Evolutionary conservation across 2,113 vertebrate species (phyloP), one percentile per base, ranked within the genome.

Genomic region (Embiotoca jacksoni): DNA sequence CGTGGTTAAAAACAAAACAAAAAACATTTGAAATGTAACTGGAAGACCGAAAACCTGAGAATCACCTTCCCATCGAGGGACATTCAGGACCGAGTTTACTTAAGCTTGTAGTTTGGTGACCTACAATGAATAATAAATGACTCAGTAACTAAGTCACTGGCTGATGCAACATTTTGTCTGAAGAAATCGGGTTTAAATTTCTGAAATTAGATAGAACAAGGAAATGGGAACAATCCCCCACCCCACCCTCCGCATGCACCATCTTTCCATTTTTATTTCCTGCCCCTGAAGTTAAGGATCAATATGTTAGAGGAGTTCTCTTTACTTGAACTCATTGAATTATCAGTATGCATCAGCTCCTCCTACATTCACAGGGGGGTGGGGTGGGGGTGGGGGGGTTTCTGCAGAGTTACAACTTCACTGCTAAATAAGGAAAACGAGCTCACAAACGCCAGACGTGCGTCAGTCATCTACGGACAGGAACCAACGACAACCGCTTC

Each of bases 381-480:
- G 23, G 23, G 23, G 23, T 23, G 23, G 23, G 23, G 23, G 23
- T 1, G 23, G 23, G 2, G 2, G 2, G 4, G 3, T 0, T 55
- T 78, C 30, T 44, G 50, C 57, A 55, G 57, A 46, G 35, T 47
- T 52, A 70, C 63, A 54, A 80, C 72, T 66, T 72, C 59, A 64
- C 61, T 39, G 63, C 86, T 88, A 78, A 85, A 87, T 87, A 85
- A 85, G 85, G 80, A 62, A 72, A 79, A 74, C 14, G 44, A 64
- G 63, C 23, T 23, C 23, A 23, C 23, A 23, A 23, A 23, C 53
- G 15, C 7, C 39, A 61, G 68, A 46, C 13, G 70, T 82, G 75
- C 23, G 23, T 23, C 23, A 23, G 23, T 85, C 64, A 61, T 81
- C 55, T 57, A 32, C 58, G 60, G 78, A 65, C 72, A 80, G 81